Base-by-base conservation (phyloP, 2,113 vertebrate genomes). In the Heteronetta atricapilla region DNA sequence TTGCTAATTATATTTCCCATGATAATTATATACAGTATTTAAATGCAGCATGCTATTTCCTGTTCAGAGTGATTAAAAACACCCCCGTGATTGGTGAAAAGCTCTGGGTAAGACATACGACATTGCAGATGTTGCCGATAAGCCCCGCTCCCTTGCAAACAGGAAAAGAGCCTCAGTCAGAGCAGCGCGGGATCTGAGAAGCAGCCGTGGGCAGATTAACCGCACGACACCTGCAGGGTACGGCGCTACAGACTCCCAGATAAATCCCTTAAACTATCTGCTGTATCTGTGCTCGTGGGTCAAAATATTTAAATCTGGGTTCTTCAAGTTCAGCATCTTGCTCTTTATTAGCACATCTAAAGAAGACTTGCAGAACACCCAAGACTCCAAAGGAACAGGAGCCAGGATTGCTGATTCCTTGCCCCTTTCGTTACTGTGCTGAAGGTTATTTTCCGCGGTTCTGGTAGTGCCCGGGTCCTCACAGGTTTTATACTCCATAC, bases 1-100 rank as follows among this genome's bases (percentile, higher is more conserved):
- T 90, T 77, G 92, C 96, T 97, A 97, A 97, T 97, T 96, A 96
- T 96, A 96, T 97, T 96, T 97, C 96, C 94, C 94, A 95, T 94
- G 94, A 97, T 97, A 97, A 97, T 97, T 95, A 90, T 58, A 95
- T 22, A 89, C 89, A 89, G 95, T 94, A 97, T 97, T 97, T 93
- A 94, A 95, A 96, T 96, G 87, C 87, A 94, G 92, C 92, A 92
- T 93, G 92, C 97, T 15, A 90, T 97, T 97, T 97, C 97, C 97
- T 97, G 91, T 44, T 70, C 50, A 2, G 59, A 60, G 89, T 96
- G 91, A 98, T 96, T 97, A 95, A 97, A 97, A 95, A 48, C 90
- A 97, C 90, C 59, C 86, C 42, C 1, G 2, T 42, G 81, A 95
- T 70, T 67, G 94, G 89, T 42, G 79, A 66, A 19, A 40, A 63